Evolutionary conservation across 53 echinoderm and acorn worm genomes (phyloP), one percentile per base, ranked within the genome.

Genomic region (Astropecten irregularis): DNA sequence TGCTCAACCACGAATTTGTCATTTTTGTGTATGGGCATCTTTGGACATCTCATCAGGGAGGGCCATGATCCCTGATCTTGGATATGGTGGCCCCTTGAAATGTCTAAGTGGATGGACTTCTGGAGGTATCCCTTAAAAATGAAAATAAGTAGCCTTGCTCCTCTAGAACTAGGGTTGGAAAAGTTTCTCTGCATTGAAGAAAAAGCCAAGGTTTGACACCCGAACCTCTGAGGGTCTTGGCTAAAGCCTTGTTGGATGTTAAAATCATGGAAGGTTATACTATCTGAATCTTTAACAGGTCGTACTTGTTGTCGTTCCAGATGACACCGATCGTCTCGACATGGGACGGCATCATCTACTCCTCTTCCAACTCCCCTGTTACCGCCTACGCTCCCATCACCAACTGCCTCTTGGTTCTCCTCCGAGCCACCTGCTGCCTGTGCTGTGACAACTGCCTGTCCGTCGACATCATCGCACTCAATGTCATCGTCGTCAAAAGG

Each of bases 401-500:
- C 18, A 2, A 38, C 33, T 16, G 38, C 44, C 19, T 38, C 38
- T 0, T 29, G 8, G 47, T 9, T 19, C 36, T n/a, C 65, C 36
- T 65, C 65, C 21, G 36, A 19, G 13, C 38, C 18, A 15, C 4
- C 36, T 38, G 20, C 22, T n/a, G 18, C 21, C 36, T 29, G 36
- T 3, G 35, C 36, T 7, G n/a, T 65, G 30, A 8, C 18, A 9
- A 21, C n/a, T 1, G 18, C 37, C n/a, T 65, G 47, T 27, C n/a
- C 3, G 33, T 61, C 28, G 3, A 47, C 18, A 49, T 69, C 63
- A 79, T 79, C 79, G 23, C 79, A 79, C 32, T 79, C 79, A 62
- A 79, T 61, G 55, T 90, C 81, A 21, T 90, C 89, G 21, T 89
- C 85, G 18, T 89, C 42, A 42, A 42, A 11, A 42, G 42, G n/a